Conservation (phyloP, 2,888 invertebrate species). For the Zelleria hepariella region DNA sequence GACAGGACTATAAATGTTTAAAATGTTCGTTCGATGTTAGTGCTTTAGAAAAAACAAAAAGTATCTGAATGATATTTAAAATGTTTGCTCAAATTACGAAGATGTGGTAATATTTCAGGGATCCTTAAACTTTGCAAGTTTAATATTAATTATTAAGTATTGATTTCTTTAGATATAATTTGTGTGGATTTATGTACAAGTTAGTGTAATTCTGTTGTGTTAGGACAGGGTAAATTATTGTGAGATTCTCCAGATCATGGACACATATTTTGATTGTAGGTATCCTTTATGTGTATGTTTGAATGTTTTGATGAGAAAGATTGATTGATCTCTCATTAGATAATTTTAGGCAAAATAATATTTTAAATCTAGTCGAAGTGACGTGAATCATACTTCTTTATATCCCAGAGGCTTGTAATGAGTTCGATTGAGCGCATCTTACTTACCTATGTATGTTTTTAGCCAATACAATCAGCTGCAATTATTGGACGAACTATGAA, state of each 20-base stretch:
- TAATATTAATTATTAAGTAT: constrained; percentile 9
- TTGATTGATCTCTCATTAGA: neutral
- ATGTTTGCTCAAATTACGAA: constrained; percentile 29
- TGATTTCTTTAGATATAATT: constrained; percentile 17
- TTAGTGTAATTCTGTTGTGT: constrained; percentile 2
- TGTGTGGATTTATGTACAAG: constrained; percentile 19
- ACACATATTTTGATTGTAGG: neutral
- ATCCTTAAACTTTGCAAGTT: neutral
- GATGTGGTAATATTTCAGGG: neutral
- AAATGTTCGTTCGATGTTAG: too few relatives aligned
- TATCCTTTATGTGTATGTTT: neutral
- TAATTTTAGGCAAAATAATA: neutral
- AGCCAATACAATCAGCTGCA: too few relatives aligned
- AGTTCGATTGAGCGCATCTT: too few relatives aligned
- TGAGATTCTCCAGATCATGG: neutral
- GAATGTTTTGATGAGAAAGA: neutral
- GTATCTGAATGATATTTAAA: constrained; percentile 4
- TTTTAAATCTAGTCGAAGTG: neutral
- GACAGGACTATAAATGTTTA: too few relatives aligned
- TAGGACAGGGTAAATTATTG: constrained; percentile 2
- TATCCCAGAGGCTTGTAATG: too few relatives aligned
- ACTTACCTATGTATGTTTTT: too few relatives aligned
- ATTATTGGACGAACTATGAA: too few relatives aligned
- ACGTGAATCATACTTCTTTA: too few relatives aligned
- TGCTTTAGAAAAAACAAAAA: too few relatives aligned